Percentiles rank a stretch among this genome's conserved stretches.
Conservation (phyloP, 2,888 invertebrate genomes). For the Eudemis profundana region DNA sequence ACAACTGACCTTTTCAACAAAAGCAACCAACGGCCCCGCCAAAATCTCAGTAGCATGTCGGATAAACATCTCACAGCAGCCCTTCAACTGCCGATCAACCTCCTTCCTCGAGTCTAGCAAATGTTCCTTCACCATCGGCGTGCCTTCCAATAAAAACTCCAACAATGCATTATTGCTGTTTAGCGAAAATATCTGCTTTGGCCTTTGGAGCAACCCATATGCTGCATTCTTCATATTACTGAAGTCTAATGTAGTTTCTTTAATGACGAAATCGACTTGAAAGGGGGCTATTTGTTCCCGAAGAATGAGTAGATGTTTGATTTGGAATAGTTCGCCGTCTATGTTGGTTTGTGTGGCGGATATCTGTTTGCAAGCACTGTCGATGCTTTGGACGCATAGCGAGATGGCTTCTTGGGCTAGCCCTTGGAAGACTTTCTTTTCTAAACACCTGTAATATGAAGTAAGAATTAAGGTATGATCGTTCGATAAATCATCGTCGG, state of each 20-base stretch:
- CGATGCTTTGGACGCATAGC: slow-evolving; percentile 95
- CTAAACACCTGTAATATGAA: slow-evolving; percentile 90
- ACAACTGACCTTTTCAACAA: slow-evolving; percentile 88
- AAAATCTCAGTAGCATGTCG: slow-evolving; percentile 90
- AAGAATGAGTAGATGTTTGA: slow-evolving; percentile 98
- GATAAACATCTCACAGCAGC: slow-evolving; percentile 95
- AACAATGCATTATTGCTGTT: slow-evolving; percentile 95
- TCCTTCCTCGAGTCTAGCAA: slow-evolving; percentile 97
- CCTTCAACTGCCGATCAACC: slow-evolving; percentile 96
- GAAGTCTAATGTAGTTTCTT: slow-evolving; percentile 97
- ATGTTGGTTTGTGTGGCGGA: slow-evolving; percentile 90
- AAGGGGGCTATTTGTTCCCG: slow-evolving; percentile 99
- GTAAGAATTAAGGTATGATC: slow-evolving; percentile 35
- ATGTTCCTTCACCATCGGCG: slow-evolving; percentile 96
- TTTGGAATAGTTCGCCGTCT: slow-evolving; percentile 98
- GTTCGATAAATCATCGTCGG: too few relatives aligned
- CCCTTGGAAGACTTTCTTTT: slow-evolving; percentile 97
- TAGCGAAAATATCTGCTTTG: slow-evolving; percentile 94
- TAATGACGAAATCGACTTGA: slow-evolving; percentile 96
- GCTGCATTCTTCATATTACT: slow-evolving; percentile 96
- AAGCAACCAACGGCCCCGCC: slow-evolving; percentile 89
- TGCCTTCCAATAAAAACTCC: slow-evolving; percentile 96
- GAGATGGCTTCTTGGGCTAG: slow-evolving; percentile 98
- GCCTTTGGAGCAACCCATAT: slow-evolving; percentile 89
- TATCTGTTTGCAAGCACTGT: slow-evolving; percentile 92